Conservation (phyloP, 2,888 invertebrate genomes). For the Neoscelio sp. region DNA sequence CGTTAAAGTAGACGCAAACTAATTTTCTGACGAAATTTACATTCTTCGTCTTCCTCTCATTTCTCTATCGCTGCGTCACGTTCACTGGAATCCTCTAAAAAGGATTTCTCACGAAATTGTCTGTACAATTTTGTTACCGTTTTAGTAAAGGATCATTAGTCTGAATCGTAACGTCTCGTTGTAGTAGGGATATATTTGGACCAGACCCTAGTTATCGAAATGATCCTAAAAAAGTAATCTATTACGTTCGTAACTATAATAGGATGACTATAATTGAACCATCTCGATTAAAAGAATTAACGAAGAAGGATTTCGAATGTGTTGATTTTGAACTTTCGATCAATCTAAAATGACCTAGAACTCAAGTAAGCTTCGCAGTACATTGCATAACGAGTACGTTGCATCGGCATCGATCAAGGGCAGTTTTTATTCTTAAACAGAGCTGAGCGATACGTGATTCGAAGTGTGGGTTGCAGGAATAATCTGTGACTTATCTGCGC, state of each 20-base stretch:
- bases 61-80: conserved; percentile 63
- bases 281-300: too few relatives aligned
- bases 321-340: conserved; percentile 8
- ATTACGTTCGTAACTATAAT: too few relatives aligned
- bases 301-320: too few relatives aligned
- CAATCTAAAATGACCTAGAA: conserved; percentile 24
- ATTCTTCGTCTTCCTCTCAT: conserved; percentile 55
- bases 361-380: conserved; percentile 33
- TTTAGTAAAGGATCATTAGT: conserved; percentile 47
- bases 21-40: conserved; percentile 69
- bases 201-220: not conserved
- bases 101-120: conserved; percentile 65
- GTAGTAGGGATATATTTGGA: not conserved
- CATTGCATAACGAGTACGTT: conserved; percentile 40
- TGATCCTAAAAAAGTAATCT: too few relatives aligned
- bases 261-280: too few relatives aligned
- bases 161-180: conserved; percentile 3
- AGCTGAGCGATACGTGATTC: conserved; percentile 35
- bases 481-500: conserved; percentile 57
- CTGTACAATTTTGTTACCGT: conserved; percentile 51
- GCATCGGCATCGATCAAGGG: conserved; percentile 37
- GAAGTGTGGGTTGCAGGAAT: conserved; percentile 43
- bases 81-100: conserved; percentile 45
- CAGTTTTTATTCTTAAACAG: conserved; percentile 37
- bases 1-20: conserved; percentile 69